A percentile compares a stretch with the other conserved stretches of the same genome.
These are phyloP conservation scores for Psix sp. DNA, from an alignment of 1,140 invertebrate genomes.

Conservation along the genomic window DNA sequence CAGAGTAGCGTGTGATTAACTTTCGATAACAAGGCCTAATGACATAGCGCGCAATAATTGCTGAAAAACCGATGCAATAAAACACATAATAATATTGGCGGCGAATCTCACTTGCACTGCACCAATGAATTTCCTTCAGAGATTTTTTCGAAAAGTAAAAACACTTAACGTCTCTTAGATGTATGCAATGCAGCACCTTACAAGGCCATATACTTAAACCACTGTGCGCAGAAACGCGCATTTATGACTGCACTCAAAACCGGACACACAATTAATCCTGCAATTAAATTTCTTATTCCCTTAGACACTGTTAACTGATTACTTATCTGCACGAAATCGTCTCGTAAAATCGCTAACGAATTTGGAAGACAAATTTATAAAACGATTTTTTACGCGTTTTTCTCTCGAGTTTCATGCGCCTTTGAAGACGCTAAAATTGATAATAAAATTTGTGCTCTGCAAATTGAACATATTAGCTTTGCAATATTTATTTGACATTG, in stretches of 20 bases:
- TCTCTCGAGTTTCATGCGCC: too few species aligned
- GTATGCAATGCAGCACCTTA: too few species aligned
- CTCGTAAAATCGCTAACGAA: too few species aligned
- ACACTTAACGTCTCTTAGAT: too few species aligned
- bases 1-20: slow-evolving; percentile 21
- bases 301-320: slow-evolving; percentile 22
- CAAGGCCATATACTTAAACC: slow-evolving; percentile 19
- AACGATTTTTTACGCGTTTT: too few species aligned
- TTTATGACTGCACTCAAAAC: slow-evolving; percentile 13
- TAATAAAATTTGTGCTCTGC: too few species aligned
- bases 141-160: slow-evolving; percentile 25
- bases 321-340: slow-evolving; percentile 4
- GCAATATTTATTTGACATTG: too few species aligned
- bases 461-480: too few species aligned
- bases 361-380: too few species aligned
- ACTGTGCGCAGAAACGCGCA: slow-evolving; percentile 11
- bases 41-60: slow-evolving; percentile 10
- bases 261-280: slow-evolving; percentile 19
- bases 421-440: too few species aligned
- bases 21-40: slow-evolving; percentile 32
- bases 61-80: slow-evolving; percentile 17
- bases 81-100: slow-evolving; percentile 9
- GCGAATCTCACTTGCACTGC: slow-evolving; percentile 34
- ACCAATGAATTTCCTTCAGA: slow-evolving; percentile 2
- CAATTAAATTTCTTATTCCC: slow-evolving; percentile 36